Evolutionary conservation across 2,888 invertebrate species (phyloP), one percentile per base, ranked within the genome.

Genomic region (Bombylius discolor): DNA sequence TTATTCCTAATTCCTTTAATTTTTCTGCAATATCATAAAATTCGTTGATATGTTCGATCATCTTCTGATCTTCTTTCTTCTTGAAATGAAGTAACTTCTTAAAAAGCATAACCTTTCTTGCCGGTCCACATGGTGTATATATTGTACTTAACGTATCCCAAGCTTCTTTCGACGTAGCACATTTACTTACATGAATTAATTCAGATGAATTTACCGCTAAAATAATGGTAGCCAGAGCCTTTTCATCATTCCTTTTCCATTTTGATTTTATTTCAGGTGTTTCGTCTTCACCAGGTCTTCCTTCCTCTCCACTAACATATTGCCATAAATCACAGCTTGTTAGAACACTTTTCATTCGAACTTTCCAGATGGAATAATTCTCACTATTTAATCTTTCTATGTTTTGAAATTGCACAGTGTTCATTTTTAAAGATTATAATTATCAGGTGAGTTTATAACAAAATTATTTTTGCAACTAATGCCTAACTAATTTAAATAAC

Each of bases 31-130:
- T 39, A 49, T 56, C 53, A 5, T 34, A 14, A 52, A 61, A 60
- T 8, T 56, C 49, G 33, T 57, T 59, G n/a, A 58, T 44, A 45
- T 59, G 57, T 5, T 49, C 45, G 36, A 14, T 33, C 53, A 59
- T 55, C 8, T 46, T 48, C 13, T 49, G 45, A 31, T 31, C 32
- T 49, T 12, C 51, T n/a, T 52, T 53, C 14, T 51, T 51, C 42
- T 55, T 56, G 14, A 33, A 34, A 42, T 53, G 49, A 47, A 61
- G 12, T 11, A 58, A 47, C 32, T 56, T 52, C 47, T 58, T 60
- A 50, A 56, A 61, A 6, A 61, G 49, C 9, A 47, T 49, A 33
- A 58, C 56, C 52, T 57, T 60, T 11, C 59, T 45, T 7, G 56
- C 55, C 11, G 57, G 59, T 5, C 59, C 56, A 34, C 53, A 32